These are phyloP conservation scores for Drosophila austrosaltans DNA, from an alignment of 2,888 invertebrate genomes.

Conservation along the genomic window DNA sequence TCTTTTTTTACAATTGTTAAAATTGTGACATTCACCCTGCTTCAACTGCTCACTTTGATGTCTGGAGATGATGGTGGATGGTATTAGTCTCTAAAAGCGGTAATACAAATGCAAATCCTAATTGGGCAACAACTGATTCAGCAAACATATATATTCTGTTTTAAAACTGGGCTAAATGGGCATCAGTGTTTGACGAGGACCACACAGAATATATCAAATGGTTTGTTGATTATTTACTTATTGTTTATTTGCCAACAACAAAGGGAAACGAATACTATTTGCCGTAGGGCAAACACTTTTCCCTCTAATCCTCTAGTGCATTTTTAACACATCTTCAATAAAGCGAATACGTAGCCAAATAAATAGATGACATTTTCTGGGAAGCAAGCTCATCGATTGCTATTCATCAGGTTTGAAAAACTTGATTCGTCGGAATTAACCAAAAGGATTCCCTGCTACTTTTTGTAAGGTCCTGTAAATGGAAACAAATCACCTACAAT, in stretches of 20 bases:
- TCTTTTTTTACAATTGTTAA: too few species aligned
- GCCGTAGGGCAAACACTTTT: not conserved
- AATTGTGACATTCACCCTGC: too few species aligned
- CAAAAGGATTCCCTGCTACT: too few species aligned
- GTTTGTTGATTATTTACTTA: slow-evolving; percentile 48
- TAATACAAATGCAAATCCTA: not conserved
- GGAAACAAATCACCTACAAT: too few species aligned
- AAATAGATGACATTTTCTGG: not conserved
- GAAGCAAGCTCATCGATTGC: too few species aligned
- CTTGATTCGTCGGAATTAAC: too few species aligned
- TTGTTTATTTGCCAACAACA: slow-evolving; percentile 11
- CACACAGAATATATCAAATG: slow-evolving; percentile 62
- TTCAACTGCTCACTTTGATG: slow-evolving; percentile 7
- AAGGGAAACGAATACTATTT: not conserved
- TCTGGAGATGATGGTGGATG: not conserved
- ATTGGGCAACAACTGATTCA: slow-evolving; percentile 56
- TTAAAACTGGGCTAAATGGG: slow-evolving; percentile 68
- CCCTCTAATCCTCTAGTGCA: slow-evolving; percentile 16
- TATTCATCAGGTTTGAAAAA: too few species aligned
- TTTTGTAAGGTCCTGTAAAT: too few species aligned
- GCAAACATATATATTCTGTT: slow-evolving; percentile 51
- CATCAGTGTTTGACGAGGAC: slow-evolving; percentile 24
- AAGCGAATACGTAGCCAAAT: too few species aligned
- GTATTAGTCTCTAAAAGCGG: not conserved
- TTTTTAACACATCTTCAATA: not conserved